These are phyloP conservation scores for Tangara arthus DNA, from an alignment of 2,797 vertebrate species.

Conservation along the genomic window DNA sequence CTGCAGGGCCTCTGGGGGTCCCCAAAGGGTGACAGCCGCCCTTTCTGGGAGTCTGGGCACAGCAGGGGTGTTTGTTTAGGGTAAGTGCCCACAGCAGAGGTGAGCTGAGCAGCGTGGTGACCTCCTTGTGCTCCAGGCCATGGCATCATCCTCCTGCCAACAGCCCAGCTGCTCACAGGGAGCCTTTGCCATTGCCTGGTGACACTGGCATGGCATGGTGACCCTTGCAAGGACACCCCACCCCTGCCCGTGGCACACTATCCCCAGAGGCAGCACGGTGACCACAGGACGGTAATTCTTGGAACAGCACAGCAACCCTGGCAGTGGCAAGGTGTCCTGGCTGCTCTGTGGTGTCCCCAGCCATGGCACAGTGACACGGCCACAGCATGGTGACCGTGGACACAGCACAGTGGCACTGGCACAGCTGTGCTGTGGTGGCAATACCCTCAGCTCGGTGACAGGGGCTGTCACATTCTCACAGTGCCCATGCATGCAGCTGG, in stretches of 20 bases:
- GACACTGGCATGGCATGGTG: background rate
- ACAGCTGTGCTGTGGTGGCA: background rate
- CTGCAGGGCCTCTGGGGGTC: background rate
- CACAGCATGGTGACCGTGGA: background rate
- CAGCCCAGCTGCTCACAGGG: background rate
- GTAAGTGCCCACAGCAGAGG: background rate
- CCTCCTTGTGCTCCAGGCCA: accelerated
- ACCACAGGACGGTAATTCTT: accelerated
- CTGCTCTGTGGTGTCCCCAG: background rate
- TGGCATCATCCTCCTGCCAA: background rate
- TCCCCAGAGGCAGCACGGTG: background rate
- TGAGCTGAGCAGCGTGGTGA: background rate
- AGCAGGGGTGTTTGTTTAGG: background rate
- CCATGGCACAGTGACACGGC: background rate
- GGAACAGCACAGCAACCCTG: background rate
- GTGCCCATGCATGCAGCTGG: accelerated
- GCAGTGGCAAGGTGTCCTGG: background rate
- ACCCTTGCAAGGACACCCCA: background rate
- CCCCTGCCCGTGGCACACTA: accelerated
- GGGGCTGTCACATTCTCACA: accelerated
- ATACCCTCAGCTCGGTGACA: accelerated
- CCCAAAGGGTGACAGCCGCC: background rate
- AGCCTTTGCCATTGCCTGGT: accelerated
- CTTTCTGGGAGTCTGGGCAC: background rate
- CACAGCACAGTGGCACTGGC: background rate